These are phyloP conservation scores for Theristicus caerulescens DNA, from an alignment of 2,113 vertebrate species.

Conservation along the genomic window DNA sequence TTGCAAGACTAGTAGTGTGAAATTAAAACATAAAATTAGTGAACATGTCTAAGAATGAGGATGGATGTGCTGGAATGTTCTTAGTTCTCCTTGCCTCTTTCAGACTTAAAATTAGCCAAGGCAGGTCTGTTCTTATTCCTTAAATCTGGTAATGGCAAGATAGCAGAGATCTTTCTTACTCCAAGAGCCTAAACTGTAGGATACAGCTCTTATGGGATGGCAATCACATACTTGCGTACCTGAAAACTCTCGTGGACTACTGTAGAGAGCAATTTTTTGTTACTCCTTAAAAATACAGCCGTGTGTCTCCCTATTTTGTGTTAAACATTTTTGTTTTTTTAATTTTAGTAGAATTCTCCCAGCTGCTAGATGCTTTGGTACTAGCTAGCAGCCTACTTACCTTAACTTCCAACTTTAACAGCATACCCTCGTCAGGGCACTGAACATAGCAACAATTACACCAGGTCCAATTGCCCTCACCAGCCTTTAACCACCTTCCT, in stretches of 20 bases:
- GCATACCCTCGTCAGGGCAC: fast-evolving
- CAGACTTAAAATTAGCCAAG: neutral
- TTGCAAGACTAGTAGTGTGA: neutral
- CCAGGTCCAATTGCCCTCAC: neutral
- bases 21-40: neutral
- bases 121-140: neutral
- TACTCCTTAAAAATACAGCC: neutral
- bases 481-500: neutral
- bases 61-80: neutral
- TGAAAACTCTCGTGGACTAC: neutral
- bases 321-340: neutral
- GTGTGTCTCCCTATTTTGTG: neutral
- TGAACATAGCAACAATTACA: neutral
- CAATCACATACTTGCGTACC: neutral
- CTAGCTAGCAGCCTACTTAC: neutral
- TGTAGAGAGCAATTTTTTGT: neutral
- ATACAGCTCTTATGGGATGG: neutral
- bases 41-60: neutral
- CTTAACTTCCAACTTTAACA: neutral
- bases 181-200: neutral
- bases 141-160: neutral
- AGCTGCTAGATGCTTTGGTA: neutral
- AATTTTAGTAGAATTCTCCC: neutral
- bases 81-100: neutral
- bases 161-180: neutral